Base-by-base conservation (phyloP, 2,113 vertebrate genomes). In the Steatornis caripensis region DNA sequence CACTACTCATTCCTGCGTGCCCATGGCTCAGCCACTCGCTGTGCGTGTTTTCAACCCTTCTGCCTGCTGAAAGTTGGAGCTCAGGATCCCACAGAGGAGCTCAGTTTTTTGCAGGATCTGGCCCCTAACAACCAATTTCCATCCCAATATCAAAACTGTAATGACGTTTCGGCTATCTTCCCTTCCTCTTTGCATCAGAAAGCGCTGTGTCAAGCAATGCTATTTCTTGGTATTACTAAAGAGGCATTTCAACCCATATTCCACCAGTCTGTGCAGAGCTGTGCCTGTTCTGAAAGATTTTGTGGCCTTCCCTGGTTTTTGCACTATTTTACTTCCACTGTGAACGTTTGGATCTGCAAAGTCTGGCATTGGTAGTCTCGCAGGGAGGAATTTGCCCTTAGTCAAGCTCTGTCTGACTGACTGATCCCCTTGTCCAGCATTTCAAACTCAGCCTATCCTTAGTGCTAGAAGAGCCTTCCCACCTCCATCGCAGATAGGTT, bases 401-500 rank as follows among this genome's bases (percentile, higher is more conserved):
- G 29, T 20, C 41, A 54, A 37, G 17, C 57, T 84, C 65, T 58
- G 11, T 61, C 57, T 92, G 45, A 30, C 18, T 39, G 53, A 55
- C 36, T 8, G 24, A 32, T 39, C 2, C 24, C 22, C 9, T 78
- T 41, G 41, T 70, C 15, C 41, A 58, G 32, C 7, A 5, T 37
- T 87, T 84, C 81, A 57, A 41, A 57, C n/a, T 55, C 58, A 24
- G 55, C 26, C 39, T 27, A 11, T 57, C 49, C n/a, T 43, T 27
- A 43, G 48, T 2, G 7, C 34, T 46, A 3, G 13, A 62, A 45
- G 37, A 71, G 7, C 32, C 11, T 75, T 89, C 48, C 39, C 22
- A 49, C 20, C 32, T 78, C 41, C 14, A 11, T 20, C 0, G 0
- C 4, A 1, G 0, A 0, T 23, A 15, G 17, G 3, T 32, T 84